Conservation (phyloP, 2,113 vertebrate species). For the Acrocephalus arundinaceus region DNA sequence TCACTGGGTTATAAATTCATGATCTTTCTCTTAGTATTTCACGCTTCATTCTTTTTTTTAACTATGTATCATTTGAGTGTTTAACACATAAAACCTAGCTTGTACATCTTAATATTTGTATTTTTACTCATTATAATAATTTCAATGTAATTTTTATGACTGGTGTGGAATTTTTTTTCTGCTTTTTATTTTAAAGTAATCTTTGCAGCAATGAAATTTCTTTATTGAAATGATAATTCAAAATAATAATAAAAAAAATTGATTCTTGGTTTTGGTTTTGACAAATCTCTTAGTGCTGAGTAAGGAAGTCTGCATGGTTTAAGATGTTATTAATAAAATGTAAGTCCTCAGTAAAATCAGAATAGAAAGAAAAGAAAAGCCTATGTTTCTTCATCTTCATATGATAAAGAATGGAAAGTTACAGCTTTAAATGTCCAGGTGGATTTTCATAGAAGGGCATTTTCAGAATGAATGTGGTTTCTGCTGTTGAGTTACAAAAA, state of each 20-base stretch:
- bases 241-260: not conserved
- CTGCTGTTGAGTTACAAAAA: not conserved
- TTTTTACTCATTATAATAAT: not conserved
- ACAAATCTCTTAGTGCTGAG: not conserved
- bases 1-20: not conserved
- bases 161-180: not conserved
- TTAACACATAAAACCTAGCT: not conserved
- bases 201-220: not conserved
- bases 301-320: not conserved
- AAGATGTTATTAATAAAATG: not conserved
- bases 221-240: not conserved
- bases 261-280: not conserved
- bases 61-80: not conserved
- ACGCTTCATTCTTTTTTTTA: not conserved
- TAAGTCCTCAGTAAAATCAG: not conserved
- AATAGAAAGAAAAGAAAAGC: not conserved
- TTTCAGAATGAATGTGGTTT: not conserved
- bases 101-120: not conserved
- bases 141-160: not conserved
- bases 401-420: not conserved
- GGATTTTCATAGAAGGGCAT: not conserved
- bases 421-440: not conserved
- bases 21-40: not conserved
- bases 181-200: not conserved
- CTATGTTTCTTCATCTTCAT: not conserved